Conservation (phyloP, 2,113 vertebrate species). For the Herpailurus yagouaroundi region DNA sequence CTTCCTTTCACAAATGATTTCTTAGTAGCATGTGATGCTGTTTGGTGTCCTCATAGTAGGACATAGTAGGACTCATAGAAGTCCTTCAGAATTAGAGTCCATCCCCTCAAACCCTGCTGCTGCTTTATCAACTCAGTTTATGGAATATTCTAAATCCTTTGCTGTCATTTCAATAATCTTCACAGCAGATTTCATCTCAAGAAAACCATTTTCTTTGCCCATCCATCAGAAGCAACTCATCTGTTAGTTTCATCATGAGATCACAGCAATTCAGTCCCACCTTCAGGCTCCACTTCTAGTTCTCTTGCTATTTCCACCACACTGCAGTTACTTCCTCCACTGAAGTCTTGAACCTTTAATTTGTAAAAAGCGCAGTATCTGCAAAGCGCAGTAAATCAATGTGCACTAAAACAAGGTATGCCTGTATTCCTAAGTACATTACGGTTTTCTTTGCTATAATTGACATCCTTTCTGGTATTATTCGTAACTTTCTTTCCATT, state of each 20-base stretch:
- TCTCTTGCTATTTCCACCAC: background rate
- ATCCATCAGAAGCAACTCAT: background rate
- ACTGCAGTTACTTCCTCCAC: background rate
- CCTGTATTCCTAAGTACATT: background rate
- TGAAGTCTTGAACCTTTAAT: background rate
- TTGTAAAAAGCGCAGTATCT: background rate
- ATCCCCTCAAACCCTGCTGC: background rate
- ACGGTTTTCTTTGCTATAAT: background rate
- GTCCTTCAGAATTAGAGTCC: background rate
- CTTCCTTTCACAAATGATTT: background rate
- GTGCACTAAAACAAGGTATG: background rate
- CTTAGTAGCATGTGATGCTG: background rate
- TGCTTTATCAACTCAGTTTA: background rate
- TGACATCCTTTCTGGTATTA: conserved; percentile 22
- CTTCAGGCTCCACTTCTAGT: background rate
- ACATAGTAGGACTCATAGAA: no score
- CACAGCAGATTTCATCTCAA: background rate
- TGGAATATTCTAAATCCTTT: background rate
- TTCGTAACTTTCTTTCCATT: background rate
- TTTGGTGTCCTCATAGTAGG: background rate
- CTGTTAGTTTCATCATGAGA: background rate
- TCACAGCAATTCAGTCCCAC: background rate
- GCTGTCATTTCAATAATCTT: background rate
- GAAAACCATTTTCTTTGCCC: background rate
- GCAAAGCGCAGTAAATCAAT: background rate